Base-by-base conservation (phyloP, 2,113 vertebrate genomes). In the Brachypteracias leptosomus region DNA sequence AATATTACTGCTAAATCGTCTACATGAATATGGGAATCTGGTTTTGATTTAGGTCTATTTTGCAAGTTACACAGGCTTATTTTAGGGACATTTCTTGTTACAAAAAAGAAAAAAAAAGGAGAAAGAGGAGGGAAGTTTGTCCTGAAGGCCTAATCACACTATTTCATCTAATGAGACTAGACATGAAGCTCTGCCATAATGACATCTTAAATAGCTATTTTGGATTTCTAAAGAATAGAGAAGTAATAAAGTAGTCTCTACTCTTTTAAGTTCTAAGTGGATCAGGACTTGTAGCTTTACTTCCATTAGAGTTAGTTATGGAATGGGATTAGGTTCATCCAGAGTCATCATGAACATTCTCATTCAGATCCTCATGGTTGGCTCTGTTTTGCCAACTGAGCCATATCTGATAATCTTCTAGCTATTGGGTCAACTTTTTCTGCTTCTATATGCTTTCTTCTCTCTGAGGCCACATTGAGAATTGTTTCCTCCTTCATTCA, bases 11-110 rank as follows among this genome's bases (percentile, higher is more conserved):
- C 66, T 96, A 90, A 93, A 65, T 86, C 76, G 55, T 81, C 65
- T 84, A 26, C n/a, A 57, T 0, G 2, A 88, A 84, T 93, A 86
- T 29, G 25, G 40, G 58, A 91, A 66, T 89, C 85, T 96, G 81
- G 0, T 96, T 96, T 91, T 93, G 35, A 94, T 96, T 92, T 94
- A 83, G 18, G 62, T 70, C 13, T 29, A n/a, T 88, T 94, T 88
- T 96, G 33, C n/a, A 79, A 84, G 72, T 83, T 88, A n/a, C 21
- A 18, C 24, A 52, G 47, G 12, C 59, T 84, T 81, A 28, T 93
- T 93, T 84, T 84, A 77, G 63, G 52, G 68, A 70, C 38, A 55
- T 71, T 74, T 91, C 18, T 42, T 62, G 12, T 62, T 85, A 21
- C 9, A 18, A 65, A 29, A 18, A 59, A 47, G 42, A 61, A 49